A percentile compares a stretch with the other conserved stretches of the same genome.
phyloP scores from a whole-genome alignment of 2,113 vertebrate species.

The Entelurus aequoreus region DNA sequence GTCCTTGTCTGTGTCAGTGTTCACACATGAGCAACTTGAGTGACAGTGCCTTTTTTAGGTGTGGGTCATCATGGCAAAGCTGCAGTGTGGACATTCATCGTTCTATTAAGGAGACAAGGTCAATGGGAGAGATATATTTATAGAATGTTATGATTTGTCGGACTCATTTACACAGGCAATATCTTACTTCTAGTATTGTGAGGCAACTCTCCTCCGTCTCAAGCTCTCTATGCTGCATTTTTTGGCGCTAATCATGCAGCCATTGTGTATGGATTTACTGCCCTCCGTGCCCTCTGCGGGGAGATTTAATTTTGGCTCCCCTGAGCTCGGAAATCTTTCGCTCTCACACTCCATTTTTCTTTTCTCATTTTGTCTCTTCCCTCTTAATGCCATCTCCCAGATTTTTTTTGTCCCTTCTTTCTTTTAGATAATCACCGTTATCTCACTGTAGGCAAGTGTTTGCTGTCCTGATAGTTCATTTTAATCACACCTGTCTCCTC shows the following conservation, averaged over 20 bases:
- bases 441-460: slow-evolving; percentile 25
- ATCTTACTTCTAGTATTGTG: not conserved
- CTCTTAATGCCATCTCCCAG: slow-evolving; percentile 12
- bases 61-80: slow-evolving; percentile 31
- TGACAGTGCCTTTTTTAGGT: slow-evolving; percentile 60
- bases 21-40: slow-evolving; percentile 59
- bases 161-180: not conserved
- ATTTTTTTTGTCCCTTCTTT: slow-evolving; percentile 15
- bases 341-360: slow-evolving; percentile 35
- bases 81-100: slow-evolving; percentile 12
- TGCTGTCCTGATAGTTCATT: not conserved
- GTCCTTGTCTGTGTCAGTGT: slow-evolving; percentile 22
- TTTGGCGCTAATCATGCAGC: slow-evolving; percentile 55
- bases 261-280: slow-evolving; percentile 63
- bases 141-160: slow-evolving; percentile 1
- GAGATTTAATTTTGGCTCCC: slow-evolving; percentile 53
- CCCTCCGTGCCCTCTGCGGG: slow-evolving; percentile 48
- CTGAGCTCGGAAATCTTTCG: slow-evolving; percentile 50
- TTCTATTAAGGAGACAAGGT: slow-evolving; percentile 1
- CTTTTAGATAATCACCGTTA: slow-evolving; percentile 16
- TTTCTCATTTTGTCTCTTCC: slow-evolving; percentile 34
- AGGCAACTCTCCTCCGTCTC: not conserved
- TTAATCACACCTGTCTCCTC: not conserved
- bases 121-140: not conserved
- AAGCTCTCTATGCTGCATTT: slow-evolving; percentile 25